These are phyloP conservation scores for Drosophila nigritarsus DNA, from an alignment of 2,888 invertebrate species.

Conservation along the genomic window DNA sequence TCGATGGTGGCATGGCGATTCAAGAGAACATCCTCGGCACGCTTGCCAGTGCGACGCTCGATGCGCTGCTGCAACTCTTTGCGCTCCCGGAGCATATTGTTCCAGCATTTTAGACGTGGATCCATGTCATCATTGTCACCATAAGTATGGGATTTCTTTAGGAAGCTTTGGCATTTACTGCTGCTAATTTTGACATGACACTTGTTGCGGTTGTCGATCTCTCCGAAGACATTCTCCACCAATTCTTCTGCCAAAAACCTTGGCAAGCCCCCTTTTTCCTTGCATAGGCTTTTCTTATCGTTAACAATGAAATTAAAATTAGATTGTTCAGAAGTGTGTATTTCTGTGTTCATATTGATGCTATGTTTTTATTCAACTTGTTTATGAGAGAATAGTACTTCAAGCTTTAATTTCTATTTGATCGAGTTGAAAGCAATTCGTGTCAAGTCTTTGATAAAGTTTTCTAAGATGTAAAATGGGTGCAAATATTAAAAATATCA, in stretches of 20 bases:
- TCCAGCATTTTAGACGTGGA: constrained; percentile 74
- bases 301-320: constrained; percentile 7
- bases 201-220: constrained; percentile 2
- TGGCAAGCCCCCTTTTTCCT: not conserved
- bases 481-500: not conserved
- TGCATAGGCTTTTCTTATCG: not conserved
- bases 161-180: constrained; percentile 2
- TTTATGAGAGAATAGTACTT: not conserved
- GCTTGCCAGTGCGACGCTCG: constrained; percentile 62
- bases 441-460: not conserved
- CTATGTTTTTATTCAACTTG: not conserved
- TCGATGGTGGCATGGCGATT: constrained; percentile 75
- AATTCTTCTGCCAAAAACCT: constrained; percentile 24
- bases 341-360: constrained; percentile 5
- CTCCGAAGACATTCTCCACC: constrained; percentile 26
- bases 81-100: constrained; percentile 59
- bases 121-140: constrained; percentile 64
- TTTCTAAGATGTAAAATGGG: not conserved
- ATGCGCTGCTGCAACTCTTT: constrained; percentile 58
- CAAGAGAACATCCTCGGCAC: constrained; percentile 69
- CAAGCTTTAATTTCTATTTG: not conserved
- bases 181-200: constrained; percentile 5
- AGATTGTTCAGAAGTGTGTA: not conserved
- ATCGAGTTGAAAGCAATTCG: not conserved
- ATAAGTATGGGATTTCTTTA: not conserved